Conservation (phyloP, 2,113 vertebrate genomes). For the Gavialis gangeticus region DNA sequence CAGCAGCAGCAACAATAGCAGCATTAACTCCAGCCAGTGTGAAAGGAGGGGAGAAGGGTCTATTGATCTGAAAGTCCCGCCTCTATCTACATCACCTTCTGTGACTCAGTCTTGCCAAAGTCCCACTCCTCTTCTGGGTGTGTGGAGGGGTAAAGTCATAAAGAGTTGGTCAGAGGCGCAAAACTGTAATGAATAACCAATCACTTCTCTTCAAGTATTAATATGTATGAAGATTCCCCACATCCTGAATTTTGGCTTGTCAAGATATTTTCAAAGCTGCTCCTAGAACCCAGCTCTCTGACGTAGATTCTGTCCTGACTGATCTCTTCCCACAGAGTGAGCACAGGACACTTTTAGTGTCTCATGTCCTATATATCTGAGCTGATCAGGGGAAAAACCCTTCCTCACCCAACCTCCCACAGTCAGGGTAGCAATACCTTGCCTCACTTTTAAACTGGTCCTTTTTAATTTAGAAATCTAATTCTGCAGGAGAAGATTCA, state of each 20-base stretch:
- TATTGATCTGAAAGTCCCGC: slow-evolving; percentile 49
- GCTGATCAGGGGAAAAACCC: neutral
- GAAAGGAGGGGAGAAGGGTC: neutral
- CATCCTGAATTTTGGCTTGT: neutral
- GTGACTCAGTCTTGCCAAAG: neutral
- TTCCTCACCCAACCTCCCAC: neutral
- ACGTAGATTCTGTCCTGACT: neutral
- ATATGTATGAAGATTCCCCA: accelerated
- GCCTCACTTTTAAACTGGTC: neutral
- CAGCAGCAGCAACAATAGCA: neutral
- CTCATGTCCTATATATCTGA: neutral
- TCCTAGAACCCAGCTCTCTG: neutral
- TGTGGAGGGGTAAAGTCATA: neutral
- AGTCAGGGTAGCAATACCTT: neutral
- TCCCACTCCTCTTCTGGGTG: neutral
- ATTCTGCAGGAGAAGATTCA: neutral
- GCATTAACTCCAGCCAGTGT: neutral
- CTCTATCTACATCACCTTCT: slow-evolving; percentile 39
- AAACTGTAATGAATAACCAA: neutral
- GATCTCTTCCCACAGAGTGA: neutral
- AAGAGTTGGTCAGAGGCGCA: neutral
- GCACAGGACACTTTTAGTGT: neutral
- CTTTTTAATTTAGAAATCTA: neutral
- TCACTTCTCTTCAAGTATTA: neutral
- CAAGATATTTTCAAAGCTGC: neutral